phyloP scores from a whole-genome alignment of 2,113 vertebrate species.

The Dipodomys merriami region DNA sequence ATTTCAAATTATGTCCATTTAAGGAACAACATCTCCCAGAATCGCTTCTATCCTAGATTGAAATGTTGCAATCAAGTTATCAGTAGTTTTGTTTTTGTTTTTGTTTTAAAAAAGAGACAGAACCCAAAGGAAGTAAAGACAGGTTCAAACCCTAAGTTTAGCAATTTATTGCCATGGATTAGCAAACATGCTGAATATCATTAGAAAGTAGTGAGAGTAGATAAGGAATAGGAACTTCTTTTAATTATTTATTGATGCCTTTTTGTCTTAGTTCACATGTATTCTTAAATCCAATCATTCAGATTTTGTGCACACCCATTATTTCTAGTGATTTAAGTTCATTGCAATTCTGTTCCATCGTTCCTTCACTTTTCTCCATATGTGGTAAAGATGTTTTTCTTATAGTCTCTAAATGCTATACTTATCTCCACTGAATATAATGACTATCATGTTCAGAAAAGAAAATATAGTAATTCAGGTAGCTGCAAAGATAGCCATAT shows the following conservation, averaged over 20 bases:
- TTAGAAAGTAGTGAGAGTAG: background rate
- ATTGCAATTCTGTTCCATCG: background rate
- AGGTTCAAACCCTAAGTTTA: conserved; percentile 32
- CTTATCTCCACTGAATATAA: conserved; percentile 35
- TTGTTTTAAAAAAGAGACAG: background rate
- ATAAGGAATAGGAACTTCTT: background rate
- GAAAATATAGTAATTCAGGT: conserved; percentile 21
- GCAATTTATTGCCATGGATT: conserved; percentile 10
- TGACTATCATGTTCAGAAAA: conserved; percentile 27
- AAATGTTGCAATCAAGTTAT: background rate
- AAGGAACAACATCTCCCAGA: conserved; percentile 34
- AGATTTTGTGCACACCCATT: background rate
- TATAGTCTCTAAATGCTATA: background rate
- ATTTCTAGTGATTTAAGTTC: background rate
- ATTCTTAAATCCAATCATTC: background rate
- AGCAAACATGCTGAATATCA: background rate
- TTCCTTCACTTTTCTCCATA: conserved; percentile 8
- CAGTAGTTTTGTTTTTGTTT: background rate
- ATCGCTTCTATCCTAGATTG: background rate
- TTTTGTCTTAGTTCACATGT: conserved; percentile 2
- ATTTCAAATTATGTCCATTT: conserved; percentile 14
- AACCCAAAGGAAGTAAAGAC: background rate
- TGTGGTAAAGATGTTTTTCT: conserved; percentile 1
- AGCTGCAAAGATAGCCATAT: background rate
- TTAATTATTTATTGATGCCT: background rate